Evolutionary conservation across 2,113 vertebrate species (phyloP), one percentile per base, ranked within the genome.

Genomic region (Colistium nudipinnis): DNA sequence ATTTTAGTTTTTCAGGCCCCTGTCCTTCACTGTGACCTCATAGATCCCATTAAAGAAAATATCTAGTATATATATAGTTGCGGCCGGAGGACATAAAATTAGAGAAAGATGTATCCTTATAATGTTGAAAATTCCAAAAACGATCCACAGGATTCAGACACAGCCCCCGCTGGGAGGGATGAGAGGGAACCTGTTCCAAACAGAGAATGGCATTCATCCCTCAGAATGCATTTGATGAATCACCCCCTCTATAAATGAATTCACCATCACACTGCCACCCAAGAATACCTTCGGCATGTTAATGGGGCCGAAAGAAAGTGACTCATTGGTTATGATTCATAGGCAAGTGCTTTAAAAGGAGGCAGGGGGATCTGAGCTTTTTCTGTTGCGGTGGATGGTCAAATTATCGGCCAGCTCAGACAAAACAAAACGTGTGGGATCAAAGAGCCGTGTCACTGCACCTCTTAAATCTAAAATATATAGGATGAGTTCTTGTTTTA

Each of bases 291-390:
- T 76, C 79, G 68, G 81, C 56, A 53, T 76, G 62, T 57, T 84
- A 67, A 87, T 76, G 49, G 48, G 70, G 45, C 62, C 31, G 10
- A 51, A 38, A 77, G 82, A 78, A 90, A 88, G 76, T 90, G 85
- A 88, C 4, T 91, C 79, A 85, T 12, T 62, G 63, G 54, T 70
- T 78, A 54, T 85, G 73, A 87, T 78, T 88, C 86, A 85, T 20
- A 51, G 59, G 20, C 62, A 35, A 81, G 49, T 16, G 39, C 33
- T 75, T 61, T 3, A 25, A 65, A 27, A 75, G 69, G 66, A 55
- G 51, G 31, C 48, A 62, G 57, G 56, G 73, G 45, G 73, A 62
- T 67, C 44, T n/a, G 5, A 68, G 69, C 12, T 38, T 38, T n/a
- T 59, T 41, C 54, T 44, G 43, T 54, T 22, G 41, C 13, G 64